Conservation (phyloP, 2,888 invertebrate species). For the Phorcus lineatus region DNA sequence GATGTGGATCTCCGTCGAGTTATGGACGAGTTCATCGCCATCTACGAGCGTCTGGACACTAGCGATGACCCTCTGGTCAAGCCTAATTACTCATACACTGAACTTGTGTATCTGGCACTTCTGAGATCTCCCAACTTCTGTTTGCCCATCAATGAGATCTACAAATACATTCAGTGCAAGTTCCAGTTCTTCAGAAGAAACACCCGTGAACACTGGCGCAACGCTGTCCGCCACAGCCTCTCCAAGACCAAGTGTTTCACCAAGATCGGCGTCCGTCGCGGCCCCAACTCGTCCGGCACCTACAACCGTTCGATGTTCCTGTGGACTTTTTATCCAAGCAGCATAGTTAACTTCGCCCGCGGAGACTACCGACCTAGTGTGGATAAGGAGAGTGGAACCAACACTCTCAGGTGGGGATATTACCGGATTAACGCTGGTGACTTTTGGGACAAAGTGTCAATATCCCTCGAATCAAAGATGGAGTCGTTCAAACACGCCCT, state of each 20-base stretch:
- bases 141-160: slow-evolving; percentile 57
- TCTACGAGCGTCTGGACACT: slow-evolving; percentile 54
- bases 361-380: slow-evolving; percentile 32
- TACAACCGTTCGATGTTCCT: slow-evolving; percentile 53
- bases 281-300: slow-evolving; percentile 35
- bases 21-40: slow-evolving; percentile 54
- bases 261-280: slow-evolving; percentile 53
- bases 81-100: slow-evolving; percentile 63
- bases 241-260: slow-evolving; percentile 63
- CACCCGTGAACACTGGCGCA: slow-evolving; percentile 58
- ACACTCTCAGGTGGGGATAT: slow-evolving; percentile 54
- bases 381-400: slow-evolving; percentile 54
- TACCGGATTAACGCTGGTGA: slow-evolving; percentile 51
- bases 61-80: slow-evolving; percentile 46
- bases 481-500: slow-evolving; percentile 40
- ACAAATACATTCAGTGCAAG: slow-evolving; percentile 53
- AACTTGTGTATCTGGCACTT: slow-evolving; percentile 58
- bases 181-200: slow-evolving; percentile 55
- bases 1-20: slow-evolving; percentile 47
- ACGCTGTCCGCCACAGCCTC: slow-evolving; percentile 61
- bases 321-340: slow-evolving; percentile 58
- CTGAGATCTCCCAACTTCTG: slow-evolving; percentile 58
- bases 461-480: slow-evolving; percentile 51
- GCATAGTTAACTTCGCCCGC: slow-evolving; percentile 55
- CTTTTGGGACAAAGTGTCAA: slow-evolving; percentile 56